phyloP scores from a whole-genome alignment of 2,888 invertebrate species.

The Parnassius smintheus region DNA sequence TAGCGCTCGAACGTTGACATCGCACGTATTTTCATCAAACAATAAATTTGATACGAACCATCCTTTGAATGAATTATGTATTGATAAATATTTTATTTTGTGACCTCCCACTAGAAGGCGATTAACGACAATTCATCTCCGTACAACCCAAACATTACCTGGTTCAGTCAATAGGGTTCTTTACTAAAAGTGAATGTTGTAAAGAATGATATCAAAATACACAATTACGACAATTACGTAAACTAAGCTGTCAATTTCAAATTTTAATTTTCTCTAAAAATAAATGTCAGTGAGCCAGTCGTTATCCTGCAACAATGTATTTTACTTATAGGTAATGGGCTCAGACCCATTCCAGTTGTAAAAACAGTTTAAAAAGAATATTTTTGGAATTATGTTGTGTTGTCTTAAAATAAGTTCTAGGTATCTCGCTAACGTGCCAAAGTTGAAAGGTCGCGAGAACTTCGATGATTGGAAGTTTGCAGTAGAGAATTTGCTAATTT shows the following conservation, averaged over 20 bases:
- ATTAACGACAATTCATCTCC: too few species aligned
- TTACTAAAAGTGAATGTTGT: too few species aligned
- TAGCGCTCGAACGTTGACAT: not conserved
- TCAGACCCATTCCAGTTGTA: constrained; percentile 15
- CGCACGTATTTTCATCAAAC: not conserved
- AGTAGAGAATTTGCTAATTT: constrained; percentile 31
- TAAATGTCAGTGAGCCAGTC: too few species aligned
- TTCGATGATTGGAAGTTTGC: constrained; percentile 34
- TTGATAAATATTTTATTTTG: too few species aligned
- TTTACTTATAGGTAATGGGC: constrained; percentile 20
- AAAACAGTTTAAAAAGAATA: not conserved
- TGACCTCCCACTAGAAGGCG: too few species aligned
- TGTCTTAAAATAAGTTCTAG: constrained; percentile 19
- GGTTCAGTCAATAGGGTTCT: too few species aligned
- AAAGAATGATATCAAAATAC: not conserved
- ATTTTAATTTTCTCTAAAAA: too few species aligned
- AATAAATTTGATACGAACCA: not conserved
- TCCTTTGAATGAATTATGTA: too few species aligned
- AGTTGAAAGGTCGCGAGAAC: constrained; percentile 31
- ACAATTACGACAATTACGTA: not conserved
- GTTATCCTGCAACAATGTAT: too few species aligned
- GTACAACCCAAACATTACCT: too few species aligned
- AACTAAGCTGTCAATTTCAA: too few species aligned
- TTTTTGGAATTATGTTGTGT: not conserved
- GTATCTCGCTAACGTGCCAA: constrained; percentile 29